phyloP scores from a whole-genome alignment of 2,797 vertebrate species.

The Urosaurus nigricauda region DNA sequence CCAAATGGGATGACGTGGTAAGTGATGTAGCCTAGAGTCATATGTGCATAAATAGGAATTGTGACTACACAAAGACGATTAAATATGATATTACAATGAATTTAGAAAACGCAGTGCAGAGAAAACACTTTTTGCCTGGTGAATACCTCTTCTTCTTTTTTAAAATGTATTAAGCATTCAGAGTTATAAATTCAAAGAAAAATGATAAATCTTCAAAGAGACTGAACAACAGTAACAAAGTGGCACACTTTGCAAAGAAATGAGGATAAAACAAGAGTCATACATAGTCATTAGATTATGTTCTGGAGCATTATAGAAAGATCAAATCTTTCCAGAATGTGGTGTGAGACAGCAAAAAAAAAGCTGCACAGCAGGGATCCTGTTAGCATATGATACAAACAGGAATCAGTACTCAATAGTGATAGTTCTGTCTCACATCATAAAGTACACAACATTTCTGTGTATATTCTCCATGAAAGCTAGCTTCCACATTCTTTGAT shows the following conservation, averaged over 20 bases:
- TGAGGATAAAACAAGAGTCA: not conserved
- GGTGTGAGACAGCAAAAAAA: too few relatives aligned
- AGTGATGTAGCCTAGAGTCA: rapidly evolving
- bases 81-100: not conserved
- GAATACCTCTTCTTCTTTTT: not conserved
- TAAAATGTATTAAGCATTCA: not conserved
- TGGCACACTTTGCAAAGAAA: not conserved
- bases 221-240: not conserved
- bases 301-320: not conserved
- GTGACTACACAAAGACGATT: not conserved
- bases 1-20: not conserved
- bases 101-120: not conserved
- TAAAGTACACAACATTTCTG: not conserved
- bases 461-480: not conserved
- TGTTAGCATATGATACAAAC: not conserved
- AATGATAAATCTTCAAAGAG: not conserved
- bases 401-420: not conserved
- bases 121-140: not conserved
- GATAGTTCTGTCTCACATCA: not conserved
- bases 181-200: not conserved
- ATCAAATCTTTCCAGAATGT: not conserved
- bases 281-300: not conserved
- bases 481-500: not conserved
- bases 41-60: not conserved
- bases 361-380: not conserved